A percentile compares a stretch with the other conserved stretches of the same genome.
These are phyloP conservation scores for Aphis craccivora DNA, from an alignment of 1,140 invertebrate species.

Conservation along the genomic window DNA sequence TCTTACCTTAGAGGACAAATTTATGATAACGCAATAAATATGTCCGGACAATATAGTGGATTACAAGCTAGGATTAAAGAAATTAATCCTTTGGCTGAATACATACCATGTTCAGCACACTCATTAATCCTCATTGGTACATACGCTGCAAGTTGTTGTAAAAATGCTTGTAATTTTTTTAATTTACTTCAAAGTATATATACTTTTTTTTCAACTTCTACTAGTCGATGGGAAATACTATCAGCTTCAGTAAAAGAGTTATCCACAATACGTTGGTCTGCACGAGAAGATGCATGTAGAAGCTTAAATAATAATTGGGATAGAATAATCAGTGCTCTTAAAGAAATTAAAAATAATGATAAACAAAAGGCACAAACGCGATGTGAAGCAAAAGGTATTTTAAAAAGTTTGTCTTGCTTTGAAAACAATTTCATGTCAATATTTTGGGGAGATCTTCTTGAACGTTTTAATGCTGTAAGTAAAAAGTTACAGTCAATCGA, in stretches of 20 bases:
- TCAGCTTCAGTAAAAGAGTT: conserved; percentile 53
- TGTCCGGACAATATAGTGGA: no score
- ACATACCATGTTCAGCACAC: no score
- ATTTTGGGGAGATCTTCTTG: no score
- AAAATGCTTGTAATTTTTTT: conserved; percentile 60
- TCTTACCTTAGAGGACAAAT: no score
- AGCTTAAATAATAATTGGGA: conserved; percentile 20
- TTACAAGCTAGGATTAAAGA: no score
- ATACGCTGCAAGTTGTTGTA: conserved; percentile 60
- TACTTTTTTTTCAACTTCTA: conserved; percentile 61
- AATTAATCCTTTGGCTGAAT: no score
- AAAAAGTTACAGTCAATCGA: no score
- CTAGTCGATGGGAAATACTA: conserved; percentile 60
- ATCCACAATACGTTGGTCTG: conserved; percentile 60
- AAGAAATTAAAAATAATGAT: conserved; percentile 17
- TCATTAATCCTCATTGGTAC: no score
- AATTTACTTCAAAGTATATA: conserved; percentile 60
- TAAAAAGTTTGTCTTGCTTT: neutral
- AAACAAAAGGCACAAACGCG: conserved; percentile 30
- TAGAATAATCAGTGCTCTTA: conserved; percentile 29
- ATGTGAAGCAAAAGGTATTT: conserved; percentile 54
- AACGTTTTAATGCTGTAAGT: no score
- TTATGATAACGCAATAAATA: no score
- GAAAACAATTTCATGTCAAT: no score
- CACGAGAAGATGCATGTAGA: conserved; percentile 59